Evolutionary conservation across 2,113 vertebrate genomes (phyloP).

Genomic region (Nanger granti): DNA sequence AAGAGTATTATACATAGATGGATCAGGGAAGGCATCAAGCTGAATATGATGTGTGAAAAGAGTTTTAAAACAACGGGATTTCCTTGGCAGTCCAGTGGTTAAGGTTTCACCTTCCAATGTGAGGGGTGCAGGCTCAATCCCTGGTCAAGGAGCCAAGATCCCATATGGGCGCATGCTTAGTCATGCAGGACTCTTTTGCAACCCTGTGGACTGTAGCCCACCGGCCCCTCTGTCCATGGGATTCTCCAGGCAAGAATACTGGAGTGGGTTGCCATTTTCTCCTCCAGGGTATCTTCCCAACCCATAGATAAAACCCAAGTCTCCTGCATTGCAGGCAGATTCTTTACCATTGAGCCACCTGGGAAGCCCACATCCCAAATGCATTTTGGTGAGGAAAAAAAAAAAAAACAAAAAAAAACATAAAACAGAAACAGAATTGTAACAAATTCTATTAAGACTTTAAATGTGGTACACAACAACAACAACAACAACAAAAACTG

Average conservation of each 20-base stretch:
- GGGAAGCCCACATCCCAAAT: background rate
- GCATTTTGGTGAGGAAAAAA: accelerated
- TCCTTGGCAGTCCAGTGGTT: background rate
- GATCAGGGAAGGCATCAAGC: background rate
- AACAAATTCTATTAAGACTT: background rate
- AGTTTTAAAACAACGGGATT: background rate
- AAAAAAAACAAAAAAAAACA: accelerated
- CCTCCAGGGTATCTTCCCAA: background rate
- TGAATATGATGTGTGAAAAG: background rate
- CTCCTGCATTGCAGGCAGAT: background rate
- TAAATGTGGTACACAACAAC: background rate
- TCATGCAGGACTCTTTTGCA: background rate
- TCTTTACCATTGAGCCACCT: background rate
- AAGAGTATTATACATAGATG: no score
- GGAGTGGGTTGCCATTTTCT: background rate
- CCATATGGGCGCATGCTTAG: background rate
- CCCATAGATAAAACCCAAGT: background rate
- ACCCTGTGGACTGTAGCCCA: background rate
- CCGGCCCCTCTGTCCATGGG: background rate
- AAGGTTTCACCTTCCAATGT: background rate
- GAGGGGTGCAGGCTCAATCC: background rate
- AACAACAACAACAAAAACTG: background rate
- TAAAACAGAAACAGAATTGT: background rate
- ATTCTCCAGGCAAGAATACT: background rate
- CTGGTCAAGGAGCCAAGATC: background rate